A percentile compares a stretch with the other conserved stretches of the same genome.
These are phyloP conservation scores for Epizoanthus illoricatus DNA, from an alignment of 92 coral and sea anemone species.

Conservation along the genomic window DNA sequence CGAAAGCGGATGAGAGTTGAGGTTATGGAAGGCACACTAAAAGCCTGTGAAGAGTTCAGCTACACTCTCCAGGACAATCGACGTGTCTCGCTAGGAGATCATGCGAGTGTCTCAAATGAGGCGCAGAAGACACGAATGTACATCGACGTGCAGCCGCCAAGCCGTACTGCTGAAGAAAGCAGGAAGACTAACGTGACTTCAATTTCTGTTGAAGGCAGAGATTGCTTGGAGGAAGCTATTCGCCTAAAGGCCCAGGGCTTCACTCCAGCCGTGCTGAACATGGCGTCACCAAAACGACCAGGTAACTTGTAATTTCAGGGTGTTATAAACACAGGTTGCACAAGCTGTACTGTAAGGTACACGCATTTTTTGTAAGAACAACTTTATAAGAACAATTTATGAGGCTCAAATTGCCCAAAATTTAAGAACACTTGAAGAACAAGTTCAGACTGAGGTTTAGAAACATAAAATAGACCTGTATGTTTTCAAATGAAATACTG, in stretches of 20 bases:
- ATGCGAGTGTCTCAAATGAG: slow-evolving; percentile 66
- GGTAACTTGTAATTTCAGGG: slow-evolving; percentile 38
- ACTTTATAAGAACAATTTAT: too few relatives aligned
- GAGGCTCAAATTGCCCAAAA: too few relatives aligned
- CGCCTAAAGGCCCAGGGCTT: slow-evolving; percentile 55
- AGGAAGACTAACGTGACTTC: slow-evolving; percentile 22
- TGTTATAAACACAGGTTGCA: too few relatives aligned
- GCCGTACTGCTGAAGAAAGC: not conserved
- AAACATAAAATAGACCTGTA: too few relatives aligned
- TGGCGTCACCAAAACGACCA: slow-evolving; percentile 86
- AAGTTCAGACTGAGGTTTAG: too few relatives aligned
- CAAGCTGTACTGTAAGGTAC: too few relatives aligned
- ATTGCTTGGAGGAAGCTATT: slow-evolving; percentile 77
- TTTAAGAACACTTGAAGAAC: too few relatives aligned
- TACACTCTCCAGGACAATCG: slow-evolving; percentile 58
- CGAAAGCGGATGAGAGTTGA: slow-evolving; percentile 50
- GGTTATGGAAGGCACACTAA: slow-evolving; percentile 69
- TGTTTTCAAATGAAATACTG: too few relatives aligned
- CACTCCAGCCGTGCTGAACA: slow-evolving; percentile 80
- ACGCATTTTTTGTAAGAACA: too few relatives aligned
- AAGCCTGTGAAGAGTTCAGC: slow-evolving; percentile 64
- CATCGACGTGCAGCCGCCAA: slow-evolving; percentile 43
- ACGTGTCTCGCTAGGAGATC: slow-evolving; percentile 54
- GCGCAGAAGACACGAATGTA: slow-evolving; percentile 62
- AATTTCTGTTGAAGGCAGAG: slow-evolving; percentile 60